Conservation (phyloP, 1,140 invertebrate genomes). For the Heliconius himera region DNA sequence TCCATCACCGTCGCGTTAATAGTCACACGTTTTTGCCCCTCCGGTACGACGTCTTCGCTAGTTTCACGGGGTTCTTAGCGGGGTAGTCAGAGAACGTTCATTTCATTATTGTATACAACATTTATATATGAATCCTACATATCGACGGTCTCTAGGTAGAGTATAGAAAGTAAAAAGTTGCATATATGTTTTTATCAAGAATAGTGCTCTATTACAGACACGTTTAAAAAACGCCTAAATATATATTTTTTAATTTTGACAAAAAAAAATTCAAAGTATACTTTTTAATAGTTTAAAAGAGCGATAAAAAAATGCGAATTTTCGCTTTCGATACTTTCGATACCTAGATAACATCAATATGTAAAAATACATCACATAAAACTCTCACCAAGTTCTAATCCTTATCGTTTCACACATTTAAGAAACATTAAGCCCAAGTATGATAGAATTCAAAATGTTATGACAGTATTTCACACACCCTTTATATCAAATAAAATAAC, state of each 20-base stretch:
- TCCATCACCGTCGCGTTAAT: too few species aligned
- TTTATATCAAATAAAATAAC: constrained; percentile 73
- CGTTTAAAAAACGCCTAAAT: too few species aligned
- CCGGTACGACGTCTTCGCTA: too few species aligned
- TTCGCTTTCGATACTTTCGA: neutral
- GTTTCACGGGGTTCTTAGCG: too few species aligned
- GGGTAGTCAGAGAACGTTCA: too few species aligned
- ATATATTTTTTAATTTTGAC: neutral
- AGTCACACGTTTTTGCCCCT: too few species aligned
- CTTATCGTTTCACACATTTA: constrained; percentile 55
- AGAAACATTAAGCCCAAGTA: constrained; percentile 54
- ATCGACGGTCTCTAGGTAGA: neutral
- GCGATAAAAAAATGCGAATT: neutral
- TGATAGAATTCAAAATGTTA: constrained; percentile 63
- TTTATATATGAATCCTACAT: neutral
- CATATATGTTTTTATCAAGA: too few species aligned
- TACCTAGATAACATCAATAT: neutral
- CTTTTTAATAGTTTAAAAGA: too few species aligned
- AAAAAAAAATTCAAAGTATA: neutral
- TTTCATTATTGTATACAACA: neutral
- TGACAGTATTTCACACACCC: constrained; percentile 63
- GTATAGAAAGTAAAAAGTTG: too few species aligned
- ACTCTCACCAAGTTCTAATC: constrained; percentile 19
- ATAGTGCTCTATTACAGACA: too few species aligned
- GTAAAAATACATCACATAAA: constrained; percentile 26